These are phyloP conservation scores for Blastobasis lacticolella DNA, from an alignment of 2,888 invertebrate species.

Conservation along the genomic window DNA sequence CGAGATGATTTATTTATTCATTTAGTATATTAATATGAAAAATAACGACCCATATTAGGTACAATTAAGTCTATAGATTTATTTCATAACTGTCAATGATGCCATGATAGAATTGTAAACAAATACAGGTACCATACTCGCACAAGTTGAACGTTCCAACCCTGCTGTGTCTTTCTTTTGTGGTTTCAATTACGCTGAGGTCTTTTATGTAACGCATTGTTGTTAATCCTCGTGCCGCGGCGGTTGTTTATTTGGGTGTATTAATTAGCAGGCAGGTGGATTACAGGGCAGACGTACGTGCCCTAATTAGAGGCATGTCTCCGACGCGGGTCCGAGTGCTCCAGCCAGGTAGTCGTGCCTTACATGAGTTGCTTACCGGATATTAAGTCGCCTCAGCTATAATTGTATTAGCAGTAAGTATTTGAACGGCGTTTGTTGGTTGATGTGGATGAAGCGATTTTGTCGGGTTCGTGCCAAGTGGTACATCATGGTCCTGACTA, in stretches of 20 bases:
- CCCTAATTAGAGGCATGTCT: slow-evolving; percentile 38
- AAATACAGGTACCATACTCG: background rate
- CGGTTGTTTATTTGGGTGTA: slow-evolving; percentile 35
- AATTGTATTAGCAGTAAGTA: too few relatives aligned
- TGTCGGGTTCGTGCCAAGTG: too few relatives aligned
- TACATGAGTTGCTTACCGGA: background rate
- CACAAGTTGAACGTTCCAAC: background rate
- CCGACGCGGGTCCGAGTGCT: slow-evolving; percentile 1
- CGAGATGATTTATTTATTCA: slow-evolving; percentile 1
- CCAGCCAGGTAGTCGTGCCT: background rate
- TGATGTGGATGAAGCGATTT: too few relatives aligned
- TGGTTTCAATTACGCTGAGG: slow-evolving; percentile 2
- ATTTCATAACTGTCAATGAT: too few relatives aligned
- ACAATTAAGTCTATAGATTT: too few relatives aligned
- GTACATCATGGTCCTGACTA: too few relatives aligned
- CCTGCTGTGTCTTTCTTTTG: background rate
- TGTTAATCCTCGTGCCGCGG: slow-evolving; percentile 24
- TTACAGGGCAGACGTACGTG: slow-evolving; percentile 38
- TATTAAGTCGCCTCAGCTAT: background rate
- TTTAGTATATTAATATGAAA: too few relatives aligned
- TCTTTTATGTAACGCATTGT: slow-evolving; percentile 9
- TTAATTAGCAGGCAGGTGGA: slow-evolving; percentile 15
- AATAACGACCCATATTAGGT: too few relatives aligned
- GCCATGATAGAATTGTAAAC: too few relatives aligned
- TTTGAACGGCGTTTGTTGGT: too few relatives aligned